Evolutionary conservation across 2,888 invertebrate genomes (phyloP), one percentile per base, ranked within the genome.

Genomic region (Melangyna quadrimaculata): DNA sequence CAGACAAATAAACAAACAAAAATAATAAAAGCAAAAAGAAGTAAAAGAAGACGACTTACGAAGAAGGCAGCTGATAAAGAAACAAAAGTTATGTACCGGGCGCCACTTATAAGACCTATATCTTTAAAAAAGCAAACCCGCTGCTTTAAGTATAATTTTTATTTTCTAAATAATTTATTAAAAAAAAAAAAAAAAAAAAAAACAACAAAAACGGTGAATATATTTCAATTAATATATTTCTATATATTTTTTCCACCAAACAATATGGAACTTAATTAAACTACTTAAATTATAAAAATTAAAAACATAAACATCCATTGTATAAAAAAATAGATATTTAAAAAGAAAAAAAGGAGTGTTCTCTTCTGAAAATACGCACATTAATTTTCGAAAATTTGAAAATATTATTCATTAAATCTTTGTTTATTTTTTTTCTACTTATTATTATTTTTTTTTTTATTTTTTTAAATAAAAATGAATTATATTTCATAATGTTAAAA

Each of bases 131-230:
- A 51, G 14, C 14, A 24, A 72, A 48, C 19, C 63, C 63, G 63
- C 80, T 80, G 77, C 72, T 70, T 86, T 78, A 86, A 80, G 59
- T 72, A 73, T 86, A 80, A 69, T 61, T 84, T 80, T 80, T 72
- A 78, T 45, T 81, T 78, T 86, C 77, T 86, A 73, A 77, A 86
- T 86, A 81, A 86, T 86, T 86, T 86, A 86, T 86, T 86, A 67
- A 79, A 57, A 57, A 10, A 35, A 70, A 51, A 32, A 7, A 37
- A 57, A 74, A 32, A 24, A 27, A 3, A 27, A 27, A 27, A 3
- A 17, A n/a, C n/a, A n/a, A 61, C 7, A 32, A 79, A 71, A 70
- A 79, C 53, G 57, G 45, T 35, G 37, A 40, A 32, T 57, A 35
- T 77, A 51, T 77, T 70, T 73, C 37, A 73, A 70, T 10, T 55